A percentile compares a stretch with the other conserved stretches of the same genome.
These are phyloP conservation scores for Meloidogyne chitwoodi DNA, from an alignment of 1,140 invertebrate species.

Conservation along the genomic window DNA sequence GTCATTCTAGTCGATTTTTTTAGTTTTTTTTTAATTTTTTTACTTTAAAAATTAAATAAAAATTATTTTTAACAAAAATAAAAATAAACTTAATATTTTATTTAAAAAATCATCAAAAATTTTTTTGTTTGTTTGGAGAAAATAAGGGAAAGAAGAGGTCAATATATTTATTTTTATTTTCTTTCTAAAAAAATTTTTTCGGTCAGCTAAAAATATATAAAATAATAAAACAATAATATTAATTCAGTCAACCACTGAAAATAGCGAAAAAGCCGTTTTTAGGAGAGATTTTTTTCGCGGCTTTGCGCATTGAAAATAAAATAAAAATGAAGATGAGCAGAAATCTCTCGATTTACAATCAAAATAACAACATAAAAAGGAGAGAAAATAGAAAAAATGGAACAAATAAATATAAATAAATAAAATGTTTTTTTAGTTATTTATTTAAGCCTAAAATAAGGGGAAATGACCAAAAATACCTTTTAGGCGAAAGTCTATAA, in stretches of 20 bases:
- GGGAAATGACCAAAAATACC: neutral
- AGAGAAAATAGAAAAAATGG: neutral
- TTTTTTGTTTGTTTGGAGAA: neutral
- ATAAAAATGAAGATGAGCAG: conserved; percentile 3
- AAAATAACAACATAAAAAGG: neutral
- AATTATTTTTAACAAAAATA: too few relatives aligned
- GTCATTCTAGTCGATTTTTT: too few relatives aligned
- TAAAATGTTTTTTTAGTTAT: too few relatives aligned
- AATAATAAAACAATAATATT: conserved; percentile 1
- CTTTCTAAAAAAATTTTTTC: neutral
- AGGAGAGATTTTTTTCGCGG: neutral
- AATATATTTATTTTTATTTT: neutral
- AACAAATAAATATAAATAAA: neutral
- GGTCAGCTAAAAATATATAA: neutral
- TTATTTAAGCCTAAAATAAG: neutral
- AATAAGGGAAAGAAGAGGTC: neutral
- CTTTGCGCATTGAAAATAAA: neutral
- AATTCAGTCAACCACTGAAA: neutral
- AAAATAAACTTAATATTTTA: neutral
- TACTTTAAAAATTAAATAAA: too few relatives aligned
- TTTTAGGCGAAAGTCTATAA: neutral
- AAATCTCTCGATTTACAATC: neutral
- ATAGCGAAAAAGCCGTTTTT: neutral
- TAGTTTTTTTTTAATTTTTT: too few relatives aligned
- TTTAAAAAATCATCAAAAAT: too few relatives aligned